Base-by-base conservation (phyloP, 2,797 vertebrate species). In the Epinephelus coioides region DNA sequence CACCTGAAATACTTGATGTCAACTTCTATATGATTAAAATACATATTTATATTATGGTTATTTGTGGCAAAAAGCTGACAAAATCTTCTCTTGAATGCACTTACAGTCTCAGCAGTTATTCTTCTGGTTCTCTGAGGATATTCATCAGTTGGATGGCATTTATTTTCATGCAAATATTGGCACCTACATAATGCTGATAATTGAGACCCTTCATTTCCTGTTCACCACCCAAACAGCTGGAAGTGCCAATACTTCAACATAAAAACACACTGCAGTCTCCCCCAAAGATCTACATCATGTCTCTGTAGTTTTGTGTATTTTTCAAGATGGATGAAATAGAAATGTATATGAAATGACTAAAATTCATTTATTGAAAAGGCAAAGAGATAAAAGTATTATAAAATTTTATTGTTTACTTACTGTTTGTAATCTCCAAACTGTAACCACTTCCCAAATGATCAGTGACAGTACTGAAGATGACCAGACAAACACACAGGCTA, bases 321-420 rank as follows among this genome's bases (percentile, higher is more conserved):
- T 49, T 72, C 2, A 23, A 44, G 40, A 46, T 15, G 0, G 17
- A 56, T 34, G 2, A 1, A 47, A 34, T 6, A 54, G 2, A 67
- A 4, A 56, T 62, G 6, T 46, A 65, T 55, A 30, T 19, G 1
- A 1, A 47, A 51, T 62, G 12, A 40, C 15, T 38, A 19, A 15
- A 9, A 59, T 34, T 8, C 1, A n/a, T 63, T 43, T 38, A 81
- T 72, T 75, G 19, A 84, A 79, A 83, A 78, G 15, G 18, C 38
- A 78, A 57, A 69, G 8, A 60, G 1, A 68, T 78, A 78, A 82
- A 87, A 85, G 69, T 67, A 71, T 91, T 91, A 92, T 86, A 93
- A 92, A 89, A 88, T n/a, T 92, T 92, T 93, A 93, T 94, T 94
- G 18, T 88, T 85, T 71, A 50, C 62, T 82, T 67, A 5, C 49